A percentile compares a stretch with the other conserved stretches of the same genome.
Evolutionary conservation across 2,113 vertebrate species (phyloP).

Genomic region (Pachycephala philippinensis): DNA sequence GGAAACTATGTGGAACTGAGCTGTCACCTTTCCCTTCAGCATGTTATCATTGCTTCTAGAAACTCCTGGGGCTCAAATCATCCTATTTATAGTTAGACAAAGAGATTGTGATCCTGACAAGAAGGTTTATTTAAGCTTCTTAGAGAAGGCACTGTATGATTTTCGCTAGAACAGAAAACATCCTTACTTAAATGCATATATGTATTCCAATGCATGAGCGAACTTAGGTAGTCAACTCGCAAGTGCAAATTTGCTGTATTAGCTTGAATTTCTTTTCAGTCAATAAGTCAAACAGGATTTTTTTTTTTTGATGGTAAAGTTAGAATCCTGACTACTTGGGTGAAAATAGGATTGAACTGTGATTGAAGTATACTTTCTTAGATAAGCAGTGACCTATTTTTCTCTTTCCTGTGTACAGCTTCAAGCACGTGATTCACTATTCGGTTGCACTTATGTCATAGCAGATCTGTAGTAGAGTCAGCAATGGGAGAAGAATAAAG

Average conservation of each 20-base stretch:
- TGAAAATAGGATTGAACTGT: not conserved
- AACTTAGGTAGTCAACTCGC: accelerated
- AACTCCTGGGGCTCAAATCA: not conserved
- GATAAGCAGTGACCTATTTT: not conserved
- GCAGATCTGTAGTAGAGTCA: not conserved
- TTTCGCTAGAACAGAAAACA: not conserved
- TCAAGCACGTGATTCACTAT: not conserved
- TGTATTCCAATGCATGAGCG: not conserved
- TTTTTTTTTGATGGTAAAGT: not conserved
- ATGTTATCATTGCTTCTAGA: not conserved
- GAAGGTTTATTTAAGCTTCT: not conserved
- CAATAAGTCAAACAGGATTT: not conserved
- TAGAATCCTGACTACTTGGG: not conserved
- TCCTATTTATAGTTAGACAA: not conserved
- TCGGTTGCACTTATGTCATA: not conserved
- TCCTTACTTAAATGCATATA: not conserved
- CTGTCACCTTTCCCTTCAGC: not conserved
- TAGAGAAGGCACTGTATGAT: not conserved
- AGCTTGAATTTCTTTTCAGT: not conserved
- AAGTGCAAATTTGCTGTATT: not conserved
- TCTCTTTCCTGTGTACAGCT: not conserved
- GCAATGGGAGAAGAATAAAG: not conserved
- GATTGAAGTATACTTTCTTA: not conserved
- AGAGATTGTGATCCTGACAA: not conserved
- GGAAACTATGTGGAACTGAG: not conserved